Evolutionary conservation across 92 coral and sea anemone species (phyloP), one percentile per base, ranked within the genome.

Genomic region (Anthopleura xanthogrammica): DNA sequence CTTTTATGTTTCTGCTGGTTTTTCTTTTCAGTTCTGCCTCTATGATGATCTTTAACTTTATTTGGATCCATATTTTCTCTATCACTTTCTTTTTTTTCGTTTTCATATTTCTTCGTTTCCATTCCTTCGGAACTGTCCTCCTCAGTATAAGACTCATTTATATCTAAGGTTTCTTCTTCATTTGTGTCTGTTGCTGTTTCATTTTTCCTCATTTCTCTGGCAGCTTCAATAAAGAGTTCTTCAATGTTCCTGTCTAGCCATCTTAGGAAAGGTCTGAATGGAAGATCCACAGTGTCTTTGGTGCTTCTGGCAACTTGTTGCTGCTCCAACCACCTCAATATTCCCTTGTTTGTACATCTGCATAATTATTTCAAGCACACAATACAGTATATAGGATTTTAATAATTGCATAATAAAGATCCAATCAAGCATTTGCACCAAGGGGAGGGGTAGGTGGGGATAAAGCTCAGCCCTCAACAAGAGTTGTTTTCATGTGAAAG

Each of bases 231-330:
- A 75, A 95, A 93, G 20, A 95, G 83, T 46, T 86, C 71, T 83
- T 90, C 94, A 22, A 95, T 65, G 79, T 91, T 93, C 77, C 94
- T 89, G 89, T 95, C 98, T 42, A 95, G 79, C 98, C 98, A 95
- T 46, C 92, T 85, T 13, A 95, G 90, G 79, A 95, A 95, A 48
- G 98, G 97, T n/a, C 98, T 81, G 72, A 95, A 92, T 43, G 88
- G 89, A 23, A 95, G 87, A 65, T 95, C 94, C 70, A 90, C 88
- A 52, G 88, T 85, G 78, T 90, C 94, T 72, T 91, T 90, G 40
- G 57, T 79, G 22, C 83, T 77, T 36, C 90, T 86, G 1, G 82
- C 80, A 62, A 86, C 86, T 78, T 86, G 93, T 57, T 95, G 95
- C 73, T 90, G 79, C 19, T 24, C 29, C 46, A 83, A 79, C 92